These are phyloP conservation scores for Zoroaster sp. DNA, from an alignment of 53 echinoderm and acorn worm genomes.

Conservation along the genomic window DNA sequence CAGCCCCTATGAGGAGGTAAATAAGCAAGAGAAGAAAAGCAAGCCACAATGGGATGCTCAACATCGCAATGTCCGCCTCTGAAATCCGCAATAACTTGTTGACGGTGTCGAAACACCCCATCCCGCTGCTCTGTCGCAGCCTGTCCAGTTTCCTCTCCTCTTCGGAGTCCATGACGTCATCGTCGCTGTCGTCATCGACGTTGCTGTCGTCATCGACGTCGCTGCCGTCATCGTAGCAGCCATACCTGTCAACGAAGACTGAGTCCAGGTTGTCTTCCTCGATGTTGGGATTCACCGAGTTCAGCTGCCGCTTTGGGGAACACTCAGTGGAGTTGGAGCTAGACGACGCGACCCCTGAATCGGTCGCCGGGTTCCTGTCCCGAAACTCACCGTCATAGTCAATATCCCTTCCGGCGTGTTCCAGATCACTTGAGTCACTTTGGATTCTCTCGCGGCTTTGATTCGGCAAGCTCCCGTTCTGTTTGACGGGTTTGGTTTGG, in stretches of 20 bases:
- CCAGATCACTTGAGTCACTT: background rate
- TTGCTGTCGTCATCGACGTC: background rate
- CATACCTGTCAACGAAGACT: background rate
- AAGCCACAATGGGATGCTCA: slow-evolving; percentile 83
- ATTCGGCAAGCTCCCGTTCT: slow-evolving; percentile 31
- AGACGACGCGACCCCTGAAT: slow-evolving; percentile 36
- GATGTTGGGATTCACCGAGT: background rate
- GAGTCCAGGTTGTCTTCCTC: background rate
- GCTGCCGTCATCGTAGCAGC: background rate
- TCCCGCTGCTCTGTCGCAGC: background rate
- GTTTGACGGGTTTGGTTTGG: background rate
- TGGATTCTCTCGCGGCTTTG: background rate
- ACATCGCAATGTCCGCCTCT: slow-evolving; percentile 64
- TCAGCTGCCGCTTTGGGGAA: slow-evolving; percentile 24
- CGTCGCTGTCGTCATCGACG: background rate
- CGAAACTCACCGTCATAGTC: background rate
- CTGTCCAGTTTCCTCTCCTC: slow-evolving; percentile 12
- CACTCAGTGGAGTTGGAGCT: slow-evolving; percentile 42
- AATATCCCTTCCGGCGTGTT: background rate
- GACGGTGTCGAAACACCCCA: slow-evolving; percentile 10
- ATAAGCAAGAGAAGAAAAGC: slow-evolving; percentile 68
- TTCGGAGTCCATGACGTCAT: slow-evolving; percentile 39
- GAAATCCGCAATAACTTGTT: slow-evolving; percentile 47
- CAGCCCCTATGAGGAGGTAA: slow-evolving; percentile 77
- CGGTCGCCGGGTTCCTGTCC: slow-evolving; percentile 1